Conservation (phyloP, 2,888 invertebrate genomes). For the Ophion costatus region DNA sequence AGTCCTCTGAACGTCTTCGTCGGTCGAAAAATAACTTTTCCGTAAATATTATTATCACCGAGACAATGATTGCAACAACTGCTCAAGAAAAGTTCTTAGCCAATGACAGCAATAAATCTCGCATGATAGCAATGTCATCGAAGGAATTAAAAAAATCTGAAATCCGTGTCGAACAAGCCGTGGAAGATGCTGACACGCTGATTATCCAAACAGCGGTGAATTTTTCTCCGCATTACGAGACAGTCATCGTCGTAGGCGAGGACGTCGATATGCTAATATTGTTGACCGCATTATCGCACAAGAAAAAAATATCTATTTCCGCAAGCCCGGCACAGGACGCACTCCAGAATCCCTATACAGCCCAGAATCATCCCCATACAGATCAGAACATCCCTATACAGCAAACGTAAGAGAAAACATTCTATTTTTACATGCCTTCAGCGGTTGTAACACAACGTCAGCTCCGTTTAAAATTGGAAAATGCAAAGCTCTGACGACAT, state of each 20-base stretch:
- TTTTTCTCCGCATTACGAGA: constrained; percentile 56
- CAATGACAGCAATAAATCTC: constrained; percentile 71
- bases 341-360: constrained; percentile 39
- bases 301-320: constrained; percentile 70
- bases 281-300: constrained; percentile 68
- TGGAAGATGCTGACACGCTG: constrained; percentile 71
- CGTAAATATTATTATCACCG: constrained; percentile 30
- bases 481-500: constrained; percentile 7
- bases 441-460: constrained; percentile 69
- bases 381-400: constrained; percentile 27
- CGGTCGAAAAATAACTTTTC: constrained; percentile 40
- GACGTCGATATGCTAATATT: constrained; percentile 73
- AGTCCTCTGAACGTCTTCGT: constrained; percentile 49
- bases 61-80: constrained; percentile 51
- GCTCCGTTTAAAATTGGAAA: constrained; percentile 43
- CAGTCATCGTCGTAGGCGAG: constrained; percentile 74
- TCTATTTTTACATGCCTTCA: constrained; percentile 65
- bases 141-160: constrained; percentile 71
- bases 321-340: constrained; percentile 70
- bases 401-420: constrained; percentile 67
- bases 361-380: constrained; percentile 28
- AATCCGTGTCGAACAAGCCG: constrained; percentile 75
- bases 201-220: constrained; percentile 72
- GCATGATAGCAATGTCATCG: constrained; percentile 70
- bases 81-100: constrained; percentile 66